Percentiles rank a stretch among this genome's conserved stretches.
phyloP scores from a whole-genome alignment of 2,113 vertebrate genomes.

The Sinocyclocheilus grahami region DNA sequence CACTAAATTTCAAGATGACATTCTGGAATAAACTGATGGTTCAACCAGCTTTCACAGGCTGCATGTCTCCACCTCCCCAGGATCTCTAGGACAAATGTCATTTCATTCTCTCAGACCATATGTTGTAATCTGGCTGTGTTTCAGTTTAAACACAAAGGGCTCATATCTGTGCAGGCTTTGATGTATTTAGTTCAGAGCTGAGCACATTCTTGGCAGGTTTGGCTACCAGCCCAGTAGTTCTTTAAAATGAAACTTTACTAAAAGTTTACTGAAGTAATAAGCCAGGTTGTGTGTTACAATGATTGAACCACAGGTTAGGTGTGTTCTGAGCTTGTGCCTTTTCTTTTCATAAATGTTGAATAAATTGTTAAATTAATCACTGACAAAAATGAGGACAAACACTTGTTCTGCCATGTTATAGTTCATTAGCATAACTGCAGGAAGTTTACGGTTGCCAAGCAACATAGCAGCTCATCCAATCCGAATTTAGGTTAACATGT shows the following conservation, averaged over 20 bases:
- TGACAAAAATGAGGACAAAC: too few relatives aligned
- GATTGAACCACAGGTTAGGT: background rate
- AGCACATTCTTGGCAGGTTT: background rate
- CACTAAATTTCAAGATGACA: background rate
- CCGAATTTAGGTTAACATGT: background rate
- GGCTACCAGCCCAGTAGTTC: background rate
- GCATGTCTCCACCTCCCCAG: background rate
- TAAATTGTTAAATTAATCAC: too few relatives aligned
- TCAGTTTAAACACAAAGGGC: background rate
- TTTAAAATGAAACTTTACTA: background rate
- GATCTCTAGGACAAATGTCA: background rate
- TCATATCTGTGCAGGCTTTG: background rate
- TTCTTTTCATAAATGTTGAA: too few relatives aligned
- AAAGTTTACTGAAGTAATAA: too few relatives aligned
- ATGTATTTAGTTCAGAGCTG: background rate
- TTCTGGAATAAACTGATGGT: background rate
- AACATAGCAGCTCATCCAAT: background rate
- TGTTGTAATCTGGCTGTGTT: constrained; percentile 1
- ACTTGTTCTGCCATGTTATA: too few relatives aligned
- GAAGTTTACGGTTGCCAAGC: too few relatives aligned
- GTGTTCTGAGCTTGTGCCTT: too few relatives aligned
- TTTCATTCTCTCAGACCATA: constrained; percentile 1
- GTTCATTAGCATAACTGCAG: too few relatives aligned
- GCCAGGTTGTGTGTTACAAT: background rate
- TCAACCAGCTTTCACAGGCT: background rate